Conservation (phyloP, 2,113 vertebrate species). For the Cyanoderma ruficeps region DNA sequence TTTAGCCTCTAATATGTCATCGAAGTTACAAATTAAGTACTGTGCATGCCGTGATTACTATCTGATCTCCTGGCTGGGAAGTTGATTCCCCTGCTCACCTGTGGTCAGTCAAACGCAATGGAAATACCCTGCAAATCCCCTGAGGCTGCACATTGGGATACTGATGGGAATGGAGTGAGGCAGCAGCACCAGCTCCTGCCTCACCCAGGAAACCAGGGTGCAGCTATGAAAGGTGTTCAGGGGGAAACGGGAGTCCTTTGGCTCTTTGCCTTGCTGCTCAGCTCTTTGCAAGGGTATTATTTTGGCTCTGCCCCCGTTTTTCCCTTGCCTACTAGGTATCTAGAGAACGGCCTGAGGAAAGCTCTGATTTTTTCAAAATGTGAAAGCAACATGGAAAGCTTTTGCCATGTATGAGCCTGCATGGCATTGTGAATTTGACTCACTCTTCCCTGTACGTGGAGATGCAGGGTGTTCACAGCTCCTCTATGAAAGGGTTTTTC, state of each 20-base stretch:
- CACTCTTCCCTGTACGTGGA: neutral
- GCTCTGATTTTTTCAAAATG: neutral
- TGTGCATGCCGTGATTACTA: fast-evolving
- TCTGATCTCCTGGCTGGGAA: neutral
- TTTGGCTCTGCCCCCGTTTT: neutral
- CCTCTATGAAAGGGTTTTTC: neutral
- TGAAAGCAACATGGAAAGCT: neutral
- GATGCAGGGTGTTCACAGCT: neutral
- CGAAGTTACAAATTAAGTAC: neutral
- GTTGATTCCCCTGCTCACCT: neutral
- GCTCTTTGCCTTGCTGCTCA: neutral
- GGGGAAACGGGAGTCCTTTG: neutral
- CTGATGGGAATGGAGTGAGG: neutral
- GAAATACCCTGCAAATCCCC: neutral
- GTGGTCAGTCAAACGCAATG: neutral
- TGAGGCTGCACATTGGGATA: neutral
- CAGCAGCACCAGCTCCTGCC: neutral
- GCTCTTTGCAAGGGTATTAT: neutral
- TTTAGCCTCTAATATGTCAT: neutral
- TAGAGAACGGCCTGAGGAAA: neutral
- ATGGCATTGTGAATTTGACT: neutral
- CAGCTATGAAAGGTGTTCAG: neutral
- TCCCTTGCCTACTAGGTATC: neutral
- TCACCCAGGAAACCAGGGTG: neutral
- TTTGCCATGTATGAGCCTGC: neutral